Evolutionary conservation across 53 echinoderm and acorn worm species (phyloP).

Genomic region (Echinarachnius parma): DNA sequence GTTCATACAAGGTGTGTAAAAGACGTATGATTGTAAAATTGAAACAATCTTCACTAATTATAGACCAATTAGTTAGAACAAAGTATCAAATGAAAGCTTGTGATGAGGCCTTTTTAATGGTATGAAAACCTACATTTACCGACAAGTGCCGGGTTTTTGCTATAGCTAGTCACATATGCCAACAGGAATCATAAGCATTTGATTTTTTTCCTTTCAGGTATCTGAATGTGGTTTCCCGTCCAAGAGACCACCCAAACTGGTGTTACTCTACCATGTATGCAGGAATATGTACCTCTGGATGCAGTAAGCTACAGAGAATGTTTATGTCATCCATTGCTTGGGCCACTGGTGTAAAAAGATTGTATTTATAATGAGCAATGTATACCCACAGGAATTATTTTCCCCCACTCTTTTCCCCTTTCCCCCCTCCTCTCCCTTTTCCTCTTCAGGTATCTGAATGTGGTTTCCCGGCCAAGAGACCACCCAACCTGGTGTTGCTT

Average conservation of each 20-base stretch:
- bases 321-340: slow-evolving; percentile 83
- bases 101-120: no score
- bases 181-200: no score
- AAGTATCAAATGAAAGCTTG: no score
- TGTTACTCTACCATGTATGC: slow-evolving; percentile 82
- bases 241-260: slow-evolving; percentile 78
- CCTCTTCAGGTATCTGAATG: slow-evolving; percentile 79
- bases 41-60: no score
- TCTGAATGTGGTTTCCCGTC: slow-evolving; percentile 90
- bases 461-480: slow-evolving; percentile 86
- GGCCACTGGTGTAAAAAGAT: no score
- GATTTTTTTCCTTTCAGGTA: slow-evolving; percentile 70
- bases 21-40: no score
- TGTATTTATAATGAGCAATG: no score
- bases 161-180: no score
- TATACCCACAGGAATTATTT: not conserved
- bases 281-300: slow-evolving; percentile 98
- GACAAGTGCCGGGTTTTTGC: no score
- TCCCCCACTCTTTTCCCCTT: not conserved
- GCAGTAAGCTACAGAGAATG: slow-evolving; percentile 93
- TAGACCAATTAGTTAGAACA: no score
- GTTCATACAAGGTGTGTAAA: no score
- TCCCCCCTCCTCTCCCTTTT: not conserved
- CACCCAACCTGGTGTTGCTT: slow-evolving; percentile 72
- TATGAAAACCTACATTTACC: no score